phyloP scores from a whole-genome alignment of 2,888 invertebrate species.

The Cryptocephalus moraei region DNA sequence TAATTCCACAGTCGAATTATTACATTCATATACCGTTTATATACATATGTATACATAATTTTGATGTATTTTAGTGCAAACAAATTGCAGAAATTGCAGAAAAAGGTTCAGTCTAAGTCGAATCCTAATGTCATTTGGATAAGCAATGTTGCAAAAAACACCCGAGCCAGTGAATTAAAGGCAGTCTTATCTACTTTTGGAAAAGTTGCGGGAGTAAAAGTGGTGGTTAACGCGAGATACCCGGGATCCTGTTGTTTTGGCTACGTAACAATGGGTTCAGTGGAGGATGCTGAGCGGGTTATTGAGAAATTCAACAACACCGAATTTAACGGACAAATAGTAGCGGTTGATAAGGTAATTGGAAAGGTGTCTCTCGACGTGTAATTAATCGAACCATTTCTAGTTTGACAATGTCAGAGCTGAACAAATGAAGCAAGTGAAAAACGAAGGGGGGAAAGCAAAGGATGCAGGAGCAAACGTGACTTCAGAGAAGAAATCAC shows the following conservation, averaged over 20 bases:
- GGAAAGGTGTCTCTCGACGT: not conserved
- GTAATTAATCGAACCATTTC: conserved; percentile 2
- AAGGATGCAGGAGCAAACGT: conserved; percentile 7
- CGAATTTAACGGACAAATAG: conserved; percentile 89
- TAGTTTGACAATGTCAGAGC: conserved; percentile 29
- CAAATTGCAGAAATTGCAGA: too few species aligned
- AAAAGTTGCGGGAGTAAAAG: conserved; percentile 91
- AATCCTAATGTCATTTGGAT: conserved; percentile 79
- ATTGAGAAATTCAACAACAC: conserved; percentile 85
- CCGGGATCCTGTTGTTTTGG: conserved; percentile 92
- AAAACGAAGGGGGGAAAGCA: conserved; percentile 5
- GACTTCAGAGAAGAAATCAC: conserved; percentile 4
- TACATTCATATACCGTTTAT: too few species aligned
- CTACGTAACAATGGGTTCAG: conserved; percentile 89
- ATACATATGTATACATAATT: not conserved
- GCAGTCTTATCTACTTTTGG: conserved; percentile 86
- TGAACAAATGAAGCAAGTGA: conserved; percentile 31
- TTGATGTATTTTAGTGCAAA: conserved; percentile 8
- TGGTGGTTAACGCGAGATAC: conserved; percentile 89
- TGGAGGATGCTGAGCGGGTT: conserved; percentile 81
- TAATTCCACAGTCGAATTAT: too few species aligned
- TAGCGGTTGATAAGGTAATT: conserved; percentile 85
- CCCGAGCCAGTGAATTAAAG: conserved; percentile 90
- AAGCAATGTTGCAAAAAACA: conserved; percentile 82
- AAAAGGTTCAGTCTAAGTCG: conserved; percentile 8